Base-by-base conservation (phyloP, 2,113 vertebrate species). In the Mus pahari region DNA sequence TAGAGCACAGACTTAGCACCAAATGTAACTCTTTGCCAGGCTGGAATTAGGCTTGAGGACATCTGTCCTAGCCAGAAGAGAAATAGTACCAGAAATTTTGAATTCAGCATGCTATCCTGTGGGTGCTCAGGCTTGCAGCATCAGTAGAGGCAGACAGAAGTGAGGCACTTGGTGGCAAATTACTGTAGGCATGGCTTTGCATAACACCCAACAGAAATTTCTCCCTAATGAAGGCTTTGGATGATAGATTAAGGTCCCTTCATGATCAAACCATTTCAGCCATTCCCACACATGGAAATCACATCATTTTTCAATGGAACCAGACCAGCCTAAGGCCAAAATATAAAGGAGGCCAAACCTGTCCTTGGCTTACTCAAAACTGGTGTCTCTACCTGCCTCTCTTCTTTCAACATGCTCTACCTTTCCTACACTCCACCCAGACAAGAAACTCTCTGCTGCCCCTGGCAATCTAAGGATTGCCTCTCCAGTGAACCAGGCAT, bases 151-250 rank as follows among this genome's bases (percentile, higher is more conserved):
- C 77, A 81, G 64, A 75, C 68, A 90, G 68, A 48, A 66, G 92
- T 75, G 71, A 93, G 58, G 62, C 42, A 55, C 81, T 86, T 39
- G 50, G 87, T 86, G 97, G 92, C 92, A 97, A 90, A 96, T 96
- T 94, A 62, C 83, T 94, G 55, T 79, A 91, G 92, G 81, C 48
- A 64, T 71, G 58, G 62, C 75, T 97, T 88, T 82, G 26, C 90
- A 48, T 39, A 53, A 84, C 60, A 90, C 66, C 7, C 2, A 90
- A 94, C 26, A 91, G 87, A 93, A 92, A 66, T 24, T 58, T 50
- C 78, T 95, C n/a, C 81, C 92, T 96, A 96, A 96, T 95, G 90
- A 97, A 96, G 93, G 48, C 92, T 96, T 91, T 92, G 88, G 75
- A 78, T 94, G 75, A 84, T 17, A 82, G 95, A 97, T 97, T 96